Evolutionary conservation across 2,113 vertebrate species (phyloP), one percentile per base, ranked within the genome.

Genomic region (Cygnus atratus): DNA sequence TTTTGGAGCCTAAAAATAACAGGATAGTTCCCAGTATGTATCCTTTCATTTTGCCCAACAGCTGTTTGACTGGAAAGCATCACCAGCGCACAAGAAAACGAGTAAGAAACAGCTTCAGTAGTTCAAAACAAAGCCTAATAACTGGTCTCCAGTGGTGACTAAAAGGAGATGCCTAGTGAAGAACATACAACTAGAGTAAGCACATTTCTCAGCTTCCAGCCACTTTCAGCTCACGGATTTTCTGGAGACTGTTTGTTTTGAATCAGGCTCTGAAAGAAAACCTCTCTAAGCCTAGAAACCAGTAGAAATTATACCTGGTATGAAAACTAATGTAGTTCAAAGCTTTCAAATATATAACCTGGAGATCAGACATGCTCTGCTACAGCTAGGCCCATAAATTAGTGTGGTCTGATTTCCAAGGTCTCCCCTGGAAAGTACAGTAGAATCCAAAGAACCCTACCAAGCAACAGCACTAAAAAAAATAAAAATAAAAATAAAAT

Each of bases 381-480:
- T 81, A 55, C 13, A 46, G 11, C 10, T 22, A 39, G 41, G 14
- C 1, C 9, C 12, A 37, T 61, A 67, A 91, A 72, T 21, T 16
- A n/a, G 4, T 16, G 4, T 16, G 21, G 22, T 35, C 31, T 87
- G 9, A 5, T 26, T 79, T 61, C 21, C 44, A 70, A 41, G 7
- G 9, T 44, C 7, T 66, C 41, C 12, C n/a, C 0, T 54, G 44
- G 19, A 66, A 92, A 67, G 43, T 8, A 14, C 5, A 33, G 9
- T 24, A 33, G 28, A 91, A 83, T 6, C 15, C 31, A 80, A 70
- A 83, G 29, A 88, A 73, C 5, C 13, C 3, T 21, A 43, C 31
- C 3, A 3, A 35, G 19, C 0, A 0, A 50, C 24, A 66, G 9
- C 10, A 77, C n/a, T 7, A 39, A 21, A 25, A 76, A 74, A 33